A percentile compares a stretch with the other conserved stretches of the same genome.
Evolutionary conservation across 2,113 vertebrate species (phyloP).

Genomic region (Lota lota): DNA sequence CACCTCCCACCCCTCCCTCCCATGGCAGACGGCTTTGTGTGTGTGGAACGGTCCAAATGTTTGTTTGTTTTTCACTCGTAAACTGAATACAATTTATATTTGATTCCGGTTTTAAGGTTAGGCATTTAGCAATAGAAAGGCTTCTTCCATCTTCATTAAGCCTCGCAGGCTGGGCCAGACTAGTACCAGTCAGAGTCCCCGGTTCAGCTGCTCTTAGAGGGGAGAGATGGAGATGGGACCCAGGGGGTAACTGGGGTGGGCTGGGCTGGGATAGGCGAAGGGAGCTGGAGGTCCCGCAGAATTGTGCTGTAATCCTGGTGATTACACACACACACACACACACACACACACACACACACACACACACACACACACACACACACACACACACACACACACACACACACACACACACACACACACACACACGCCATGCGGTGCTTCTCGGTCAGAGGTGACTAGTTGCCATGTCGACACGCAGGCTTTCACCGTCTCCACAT

Average conservation of each 20-base stretch:
- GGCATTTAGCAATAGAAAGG: neutral
- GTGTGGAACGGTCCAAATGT: conserved; percentile 44
- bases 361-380: conserved; percentile 41
- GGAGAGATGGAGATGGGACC: conserved; percentile 7
- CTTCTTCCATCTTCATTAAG: neutral
- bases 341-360: conserved; percentile 28
- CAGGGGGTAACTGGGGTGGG: conserved; percentile 43
- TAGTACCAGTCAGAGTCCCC: neutral
- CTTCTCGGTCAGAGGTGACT: conserved; percentile 63
- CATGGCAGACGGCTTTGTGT: conserved; percentile 44
- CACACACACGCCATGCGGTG: conserved; percentile 33
- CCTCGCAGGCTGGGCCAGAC: neutral
- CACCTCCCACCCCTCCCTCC: conserved; percentile 29
- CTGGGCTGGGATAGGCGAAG: conserved; percentile 14
- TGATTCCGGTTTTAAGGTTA: conserved; percentile 18
- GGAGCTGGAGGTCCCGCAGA: conserved; percentile 50
- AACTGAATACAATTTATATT: conserved; percentile 26
- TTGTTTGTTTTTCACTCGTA: conserved; percentile 24
- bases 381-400: neutral
- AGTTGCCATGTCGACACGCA: conserved; percentile 50
- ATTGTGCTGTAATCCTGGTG: conserved; percentile 72
- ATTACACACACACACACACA: conserved; percentile 68
- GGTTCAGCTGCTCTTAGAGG: neutral
- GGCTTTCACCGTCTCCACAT: conserved; percentile 46
- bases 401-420: conserved; percentile 9